phyloP scores from a whole-genome alignment of 2,113 vertebrate species.

The Cyprinodon brontotheroides region DNA sequence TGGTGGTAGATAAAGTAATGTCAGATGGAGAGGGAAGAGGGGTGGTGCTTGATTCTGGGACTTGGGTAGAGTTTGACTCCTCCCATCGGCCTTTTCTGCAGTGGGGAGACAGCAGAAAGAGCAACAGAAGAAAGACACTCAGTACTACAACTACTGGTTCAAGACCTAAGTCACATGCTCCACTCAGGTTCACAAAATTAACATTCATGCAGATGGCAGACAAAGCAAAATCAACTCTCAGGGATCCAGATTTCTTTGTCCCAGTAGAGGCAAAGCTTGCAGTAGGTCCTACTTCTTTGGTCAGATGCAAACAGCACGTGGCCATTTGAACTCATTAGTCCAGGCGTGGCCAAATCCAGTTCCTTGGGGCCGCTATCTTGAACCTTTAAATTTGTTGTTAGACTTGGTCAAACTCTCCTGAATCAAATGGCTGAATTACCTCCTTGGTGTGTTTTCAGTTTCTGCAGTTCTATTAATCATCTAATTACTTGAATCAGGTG shows the following conservation, averaged over 20 bases:
- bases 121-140: conserved; percentile 76
- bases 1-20: conserved; percentile 44
- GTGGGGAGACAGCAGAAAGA: conserved; percentile 74
- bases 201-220: conserved; percentile 55
- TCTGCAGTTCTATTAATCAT: no score
- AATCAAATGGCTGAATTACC: no score
- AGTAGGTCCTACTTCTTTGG: neutral
- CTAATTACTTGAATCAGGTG: no score
- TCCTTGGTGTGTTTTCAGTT: no score
- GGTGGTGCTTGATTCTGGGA: conserved; percentile 74
- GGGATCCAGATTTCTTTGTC: neutral
- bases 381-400: no score
- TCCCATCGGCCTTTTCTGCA: conserved; percentile 82
- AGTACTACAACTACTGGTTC: conserved; percentile 71
- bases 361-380: no score
- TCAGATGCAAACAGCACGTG: neutral
- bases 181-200: conserved; percentile 26
- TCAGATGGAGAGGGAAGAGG: conserved; percentile 64
- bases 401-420: no score
- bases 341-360: no score
- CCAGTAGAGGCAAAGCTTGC: neutral
- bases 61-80: conserved; percentile 78
- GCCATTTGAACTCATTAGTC: neutral
- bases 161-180: conserved; percentile 62
- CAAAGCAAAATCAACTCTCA: conserved; percentile 20